These are phyloP conservation scores for Paramuricea clavata DNA, from an alignment of 92 coral and sea anemone genomes.

Conservation along the genomic window DNA sequence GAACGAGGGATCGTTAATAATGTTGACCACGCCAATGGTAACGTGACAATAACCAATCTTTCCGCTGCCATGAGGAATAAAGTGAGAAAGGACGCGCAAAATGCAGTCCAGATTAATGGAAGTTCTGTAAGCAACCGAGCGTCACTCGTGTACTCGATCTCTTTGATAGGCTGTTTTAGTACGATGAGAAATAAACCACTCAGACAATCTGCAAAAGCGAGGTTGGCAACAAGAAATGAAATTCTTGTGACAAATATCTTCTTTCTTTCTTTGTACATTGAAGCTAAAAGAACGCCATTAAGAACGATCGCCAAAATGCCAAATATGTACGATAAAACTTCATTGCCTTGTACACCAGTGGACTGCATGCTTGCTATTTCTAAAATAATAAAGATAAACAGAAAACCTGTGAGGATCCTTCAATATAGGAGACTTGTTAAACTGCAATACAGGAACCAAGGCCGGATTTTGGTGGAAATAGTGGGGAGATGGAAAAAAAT, in stretches of 20 bases:
- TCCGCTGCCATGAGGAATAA: constrained; percentile 34
- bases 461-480: no score
- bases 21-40: constrained; percentile 31
- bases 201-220: constrained; percentile 22
- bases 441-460: no score
- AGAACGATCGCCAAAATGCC: constrained; percentile 27
- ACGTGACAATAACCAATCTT: constrained; percentile 5
- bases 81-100: constrained; percentile 11
- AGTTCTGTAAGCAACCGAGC: not conserved
- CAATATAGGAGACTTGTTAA: no score
- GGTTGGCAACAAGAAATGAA: constrained; percentile 39
- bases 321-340: not conserved
- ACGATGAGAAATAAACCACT: constrained; percentile 16
- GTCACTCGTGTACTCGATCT: not conserved
- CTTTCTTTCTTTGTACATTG: constrained; percentile 33
- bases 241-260: constrained; percentile 19
- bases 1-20: constrained; percentile 27
- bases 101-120: constrained; percentile 9
- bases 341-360: not conserved
- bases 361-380: no score
- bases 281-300: constrained; percentile 16
- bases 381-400: no score
- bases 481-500: no score
- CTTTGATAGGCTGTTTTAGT: not conserved
- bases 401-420: no score